phyloP scores from a whole-genome alignment of 1,140 invertebrate genomes.

The Psix sp. region DNA sequence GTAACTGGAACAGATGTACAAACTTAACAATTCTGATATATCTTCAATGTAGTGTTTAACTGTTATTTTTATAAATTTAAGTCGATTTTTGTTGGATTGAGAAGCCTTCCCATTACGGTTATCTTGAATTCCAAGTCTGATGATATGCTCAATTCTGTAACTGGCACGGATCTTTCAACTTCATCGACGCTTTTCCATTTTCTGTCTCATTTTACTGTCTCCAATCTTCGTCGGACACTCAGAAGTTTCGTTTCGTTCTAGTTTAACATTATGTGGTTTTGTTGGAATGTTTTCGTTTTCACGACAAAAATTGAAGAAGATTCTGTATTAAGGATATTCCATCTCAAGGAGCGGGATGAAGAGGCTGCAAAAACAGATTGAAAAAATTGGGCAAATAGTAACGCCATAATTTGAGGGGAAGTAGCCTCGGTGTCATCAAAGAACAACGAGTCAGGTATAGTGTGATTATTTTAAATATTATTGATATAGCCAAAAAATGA shows the following conservation, averaged over 20 bases:
- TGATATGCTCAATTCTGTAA: background rate
- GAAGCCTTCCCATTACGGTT: background rate
- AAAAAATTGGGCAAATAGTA: too few species aligned
- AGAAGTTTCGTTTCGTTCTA: conserved; percentile 1
- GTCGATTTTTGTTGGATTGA: background rate
- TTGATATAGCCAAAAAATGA: too few species aligned
- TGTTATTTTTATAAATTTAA: background rate
- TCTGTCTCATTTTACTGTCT: conserved; percentile 3
- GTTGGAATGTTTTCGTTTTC: too few species aligned
- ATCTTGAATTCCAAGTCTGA: conserved; percentile 1
- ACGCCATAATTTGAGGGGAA: too few species aligned
- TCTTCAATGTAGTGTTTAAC: conserved; percentile 7
- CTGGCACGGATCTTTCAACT: conserved; percentile 4
- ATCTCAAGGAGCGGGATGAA: too few species aligned
- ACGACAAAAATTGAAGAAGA: too few species aligned
- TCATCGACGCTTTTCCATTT: background rate
- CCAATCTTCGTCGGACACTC: background rate
- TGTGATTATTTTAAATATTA: too few species aligned
- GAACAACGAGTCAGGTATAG: too few species aligned
- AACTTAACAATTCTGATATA: conserved; percentile 4
- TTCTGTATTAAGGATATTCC: too few species aligned
- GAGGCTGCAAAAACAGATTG: too few species aligned
- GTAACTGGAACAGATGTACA: conserved; percentile 6
- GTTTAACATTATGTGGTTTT: background rate
- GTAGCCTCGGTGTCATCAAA: too few species aligned